Base-by-base conservation (phyloP, 2,888 invertebrate genomes). In the Andrena praecox region DNA sequence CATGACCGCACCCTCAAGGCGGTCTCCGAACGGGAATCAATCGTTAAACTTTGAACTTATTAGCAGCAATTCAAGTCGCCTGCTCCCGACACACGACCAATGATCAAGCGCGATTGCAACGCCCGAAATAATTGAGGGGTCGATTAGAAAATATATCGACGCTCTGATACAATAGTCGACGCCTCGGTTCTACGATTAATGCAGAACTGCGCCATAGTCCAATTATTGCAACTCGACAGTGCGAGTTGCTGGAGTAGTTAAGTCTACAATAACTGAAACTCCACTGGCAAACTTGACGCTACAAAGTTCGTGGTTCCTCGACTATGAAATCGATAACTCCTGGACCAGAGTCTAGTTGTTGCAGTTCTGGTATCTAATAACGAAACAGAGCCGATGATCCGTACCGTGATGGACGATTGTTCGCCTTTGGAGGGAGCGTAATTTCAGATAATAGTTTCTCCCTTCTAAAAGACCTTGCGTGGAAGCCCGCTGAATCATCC, bases 61-160 rank as follows among this genome's bases (percentile, higher is more conserved):
- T 77, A 72, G 66, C 70, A 70, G 52, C 63, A 27, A 63, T 70
- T 62, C 16, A 71, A 69, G 54, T 20, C 27, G 12, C 56, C 8
- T 4, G 8, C 27, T 10, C 7, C 12, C 56, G 56, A 27, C 12
- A 12, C 12, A 5, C 42, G 4, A 4, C 42, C 42, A 4, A 42
- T 42, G 42, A 42, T 42, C 42, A 42, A 42, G 16, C 12, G 16
- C 16, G 42, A 16, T 42, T 42, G 42, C 42, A 42, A 4, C 16
- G 42, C 16, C 42, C 12, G 16, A 16, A 16, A 1, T 42, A 42
- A 42, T 16, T 42, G 42, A 16, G 4, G 1, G 16, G 16, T 42
- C 16, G 42, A 42, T 42, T 42, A 16, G 42, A 42, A 4, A 42
- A 16, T 16, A 42, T 42, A 42, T 42, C 42, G 42, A 42, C 16